These are phyloP conservation scores for Synanthedon formicaeformis DNA, from an alignment of 2,888 invertebrate genomes.

Conservation along the genomic window DNA sequence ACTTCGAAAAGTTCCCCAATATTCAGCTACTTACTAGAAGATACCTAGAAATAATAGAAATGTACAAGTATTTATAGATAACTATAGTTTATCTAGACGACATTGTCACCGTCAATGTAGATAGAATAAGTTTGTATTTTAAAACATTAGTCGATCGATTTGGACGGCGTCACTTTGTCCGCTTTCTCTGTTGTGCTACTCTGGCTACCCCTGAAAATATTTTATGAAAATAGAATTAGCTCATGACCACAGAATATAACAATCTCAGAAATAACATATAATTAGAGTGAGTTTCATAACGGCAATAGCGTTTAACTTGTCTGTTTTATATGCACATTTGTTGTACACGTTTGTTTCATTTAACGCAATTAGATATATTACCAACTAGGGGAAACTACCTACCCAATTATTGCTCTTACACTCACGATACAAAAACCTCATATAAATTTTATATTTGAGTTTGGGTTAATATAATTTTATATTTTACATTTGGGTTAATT, in stretches of 20 bases:
- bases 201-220: conserved; percentile 52
- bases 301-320: too few species aligned
- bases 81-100: conserved; percentile 9
- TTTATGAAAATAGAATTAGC: too few species aligned
- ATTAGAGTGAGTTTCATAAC: too few species aligned
- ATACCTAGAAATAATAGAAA: conserved; percentile 35
- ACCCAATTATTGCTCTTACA: too few species aligned
- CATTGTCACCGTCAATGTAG: background rate
- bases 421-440: too few species aligned
- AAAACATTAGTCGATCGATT: conserved; percentile 47
- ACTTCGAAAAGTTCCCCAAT: conserved; percentile 19
- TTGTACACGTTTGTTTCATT: too few species aligned
- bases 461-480: too few species aligned
- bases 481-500: too few species aligned
- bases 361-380: too few species aligned
- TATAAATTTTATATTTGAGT: too few species aligned
- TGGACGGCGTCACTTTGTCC: conserved; percentile 62
- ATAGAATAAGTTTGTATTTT: background rate
- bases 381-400: too few species aligned
- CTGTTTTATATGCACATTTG: too few species aligned
- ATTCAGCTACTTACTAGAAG: conserved; percentile 30
- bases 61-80: conserved; percentile 21
- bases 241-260: background rate
- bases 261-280: background rate
- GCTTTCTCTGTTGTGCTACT: conserved; percentile 47